Conservation (phyloP, 92 coral and sea anemone species). For the Muricea muricata region DNA sequence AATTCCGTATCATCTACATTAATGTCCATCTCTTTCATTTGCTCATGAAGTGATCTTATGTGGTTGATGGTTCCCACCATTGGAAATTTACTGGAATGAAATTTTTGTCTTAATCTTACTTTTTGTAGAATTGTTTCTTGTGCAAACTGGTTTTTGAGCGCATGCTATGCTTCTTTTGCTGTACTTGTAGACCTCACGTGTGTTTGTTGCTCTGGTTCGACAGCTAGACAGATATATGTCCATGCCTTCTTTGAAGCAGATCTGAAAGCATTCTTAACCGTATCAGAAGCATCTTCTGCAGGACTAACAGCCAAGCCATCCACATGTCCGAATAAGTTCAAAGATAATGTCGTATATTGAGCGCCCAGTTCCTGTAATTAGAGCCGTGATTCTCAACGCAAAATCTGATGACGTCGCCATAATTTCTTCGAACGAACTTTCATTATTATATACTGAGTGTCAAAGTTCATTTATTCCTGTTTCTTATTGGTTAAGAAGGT, state of each 20-base stretch:
- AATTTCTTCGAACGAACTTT: conserved; percentile 1
- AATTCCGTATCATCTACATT: conserved; percentile 37
- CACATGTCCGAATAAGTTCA: conserved; percentile 30
- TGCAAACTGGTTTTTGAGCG: conserved; percentile 33
- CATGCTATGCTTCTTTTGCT: conserved; percentile 34
- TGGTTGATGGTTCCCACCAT: conserved; percentile 34
- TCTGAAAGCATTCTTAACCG: background rate
- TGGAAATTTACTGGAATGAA: conserved; percentile 1
- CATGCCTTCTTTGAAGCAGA: background rate
- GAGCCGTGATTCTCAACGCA: conserved; percentile 30
- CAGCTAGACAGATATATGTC: background rate
- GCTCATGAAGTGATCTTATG: conserved; percentile 40
- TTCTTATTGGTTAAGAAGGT: no score
- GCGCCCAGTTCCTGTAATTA: conserved; percentile 30
- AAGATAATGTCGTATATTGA: conserved; percentile 25
- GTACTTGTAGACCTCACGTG: background rate
- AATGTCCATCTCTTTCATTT: conserved; percentile 36
- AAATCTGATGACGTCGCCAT: conserved; percentile 20
- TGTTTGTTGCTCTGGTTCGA: background rate
- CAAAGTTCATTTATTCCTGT: no score
- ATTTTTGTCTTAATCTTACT: conserved; percentile 27
- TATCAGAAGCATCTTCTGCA: conserved; percentile 32
- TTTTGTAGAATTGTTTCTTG: conserved; percentile 30
- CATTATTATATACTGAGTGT: no score
- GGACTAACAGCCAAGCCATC: conserved; percentile 48